Base-by-base conservation (phyloP, 2,888 invertebrate species). In the Cerceris rybyensis region DNA sequence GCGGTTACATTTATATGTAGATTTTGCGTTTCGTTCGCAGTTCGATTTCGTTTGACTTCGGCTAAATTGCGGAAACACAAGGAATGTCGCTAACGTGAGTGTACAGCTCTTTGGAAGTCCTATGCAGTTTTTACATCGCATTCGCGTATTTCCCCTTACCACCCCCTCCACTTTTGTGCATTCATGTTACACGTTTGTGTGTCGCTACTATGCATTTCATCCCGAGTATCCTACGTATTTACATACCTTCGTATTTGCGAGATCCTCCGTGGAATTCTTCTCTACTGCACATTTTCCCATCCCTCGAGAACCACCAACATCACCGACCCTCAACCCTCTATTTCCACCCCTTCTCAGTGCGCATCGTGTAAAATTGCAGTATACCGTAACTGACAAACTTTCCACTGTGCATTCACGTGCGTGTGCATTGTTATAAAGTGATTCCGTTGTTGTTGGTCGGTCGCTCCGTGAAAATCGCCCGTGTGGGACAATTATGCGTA, bases 351-450 rank as follows among this genome's bases (percentile, higher is more conserved):
- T 46, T 46, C 46, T 46, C 46, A 11, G 46, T 46, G 9, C 13
- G 7, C 54, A 13, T 1, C 49, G 16, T 9, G 14, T 42, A 58
- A 54, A 77, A 65, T 72, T 54, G 69, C 72, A 42, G 50, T 52
- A 63, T 4, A 28, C 61, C 68, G 72, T 72, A 73, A 72, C 65
- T 69, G 78, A 66, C 72, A 77, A 79, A 79, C 78, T 77, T 77
- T 77, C 66, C 17, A 28, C 2, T 9, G 64, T 55, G 54, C 65
- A 66, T 69, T 66, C 70, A 52, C 49, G 68, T 69, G 63, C 68
- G 58, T 74, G 55, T 41, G 6, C n/a, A n/a, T 50, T 57, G 60
- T 64, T 78, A 28, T 9, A 64, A 64, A 71, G 64, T 57, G 68
- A 78, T 75, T 65, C 46, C 60, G 46, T 17, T 55, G 63, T 54